A percentile compares a stretch with the other conserved stretches of the same genome.
phyloP scores from a whole-genome alignment of 2,797 vertebrate genomes.

The Urocyon cinereoargenteus region DNA sequence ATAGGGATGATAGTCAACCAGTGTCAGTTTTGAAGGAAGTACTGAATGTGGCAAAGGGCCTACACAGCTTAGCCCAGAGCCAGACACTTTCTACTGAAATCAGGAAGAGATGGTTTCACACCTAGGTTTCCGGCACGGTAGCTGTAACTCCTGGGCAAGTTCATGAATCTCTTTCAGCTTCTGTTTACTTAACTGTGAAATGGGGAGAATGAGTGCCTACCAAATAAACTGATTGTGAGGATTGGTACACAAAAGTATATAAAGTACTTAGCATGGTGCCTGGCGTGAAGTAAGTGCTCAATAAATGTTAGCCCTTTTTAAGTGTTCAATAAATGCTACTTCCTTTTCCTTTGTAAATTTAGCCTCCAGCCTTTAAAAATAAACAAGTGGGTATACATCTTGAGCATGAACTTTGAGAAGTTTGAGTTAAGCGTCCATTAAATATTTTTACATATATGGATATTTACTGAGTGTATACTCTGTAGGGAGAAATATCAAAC shows the following conservation, averaged over 20 bases:
- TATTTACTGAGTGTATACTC: not conserved
- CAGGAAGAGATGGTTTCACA: not conserved
- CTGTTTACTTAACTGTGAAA: not conserved
- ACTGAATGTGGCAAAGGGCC: not conserved
- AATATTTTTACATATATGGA: not conserved
- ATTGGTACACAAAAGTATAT: not conserved
- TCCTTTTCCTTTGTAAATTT: slow-evolving; percentile 31
- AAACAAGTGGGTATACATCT: not conserved
- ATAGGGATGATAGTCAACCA: not conserved
- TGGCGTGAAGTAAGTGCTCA: not conserved
- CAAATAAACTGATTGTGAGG: not conserved
- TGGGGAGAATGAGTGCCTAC: not conserved
- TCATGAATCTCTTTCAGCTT: not conserved
- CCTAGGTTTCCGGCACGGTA: not conserved
- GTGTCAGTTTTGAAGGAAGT: not conserved
- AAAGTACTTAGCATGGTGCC: not conserved
- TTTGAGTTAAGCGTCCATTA: slow-evolving; percentile 31
- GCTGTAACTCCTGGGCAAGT: not conserved
- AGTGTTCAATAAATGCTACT: not conserved
- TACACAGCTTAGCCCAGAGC: not conserved
- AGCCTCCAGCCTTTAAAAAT: not conserved
- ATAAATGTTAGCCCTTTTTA: not conserved
- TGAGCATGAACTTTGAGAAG: slow-evolving; percentile 7
- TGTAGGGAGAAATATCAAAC: slow-evolving; percentile 28
- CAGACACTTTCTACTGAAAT: not conserved